phyloP scores from a whole-genome alignment of 2,888 invertebrate species.

The Drosophila lacicola region DNA sequence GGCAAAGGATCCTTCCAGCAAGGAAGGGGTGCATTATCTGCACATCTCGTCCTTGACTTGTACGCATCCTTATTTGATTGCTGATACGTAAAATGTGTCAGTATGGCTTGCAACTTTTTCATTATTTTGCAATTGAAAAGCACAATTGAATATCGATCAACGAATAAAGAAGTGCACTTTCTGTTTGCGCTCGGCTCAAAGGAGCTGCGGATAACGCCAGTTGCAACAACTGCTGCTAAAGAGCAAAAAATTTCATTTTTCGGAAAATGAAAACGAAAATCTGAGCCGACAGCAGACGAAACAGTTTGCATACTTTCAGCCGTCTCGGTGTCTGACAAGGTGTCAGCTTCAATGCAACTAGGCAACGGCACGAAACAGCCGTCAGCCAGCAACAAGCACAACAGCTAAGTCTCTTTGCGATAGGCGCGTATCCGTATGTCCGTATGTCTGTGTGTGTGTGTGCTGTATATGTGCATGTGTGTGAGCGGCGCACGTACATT shows the following conservation, averaged over 20 bases:
- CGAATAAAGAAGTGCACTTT: slow-evolving; percentile 18
- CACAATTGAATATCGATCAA: slow-evolving; percentile 29
- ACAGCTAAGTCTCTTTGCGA: slow-evolving; percentile 16
- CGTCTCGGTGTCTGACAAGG: slow-evolving; percentile 54
- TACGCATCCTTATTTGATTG: background rate
- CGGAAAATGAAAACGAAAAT: slow-evolving; percentile 45
- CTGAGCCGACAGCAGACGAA: slow-evolving; percentile 41
- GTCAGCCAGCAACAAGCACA: slow-evolving; percentile 7
- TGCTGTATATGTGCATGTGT: background rate
- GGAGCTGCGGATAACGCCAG: slow-evolving; percentile 5
- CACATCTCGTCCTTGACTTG: no score
- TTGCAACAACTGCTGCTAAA: slow-evolving; percentile 1
- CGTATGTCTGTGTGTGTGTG: background rate
- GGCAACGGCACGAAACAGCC: slow-evolving; percentile 16
- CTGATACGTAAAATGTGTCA: background rate
- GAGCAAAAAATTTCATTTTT: slow-evolving; percentile 38
- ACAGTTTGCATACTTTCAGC: slow-evolving; percentile 57
- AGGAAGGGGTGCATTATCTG: no score
- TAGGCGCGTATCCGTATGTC: background rate
- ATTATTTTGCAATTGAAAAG: slow-evolving; percentile 10
- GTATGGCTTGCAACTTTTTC: background rate
- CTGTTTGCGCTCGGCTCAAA: slow-evolving; percentile 15
- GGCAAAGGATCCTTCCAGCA: no score
- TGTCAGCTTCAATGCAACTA: slow-evolving; percentile 50
- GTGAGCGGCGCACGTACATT: slow-evolving; percentile 14